These are phyloP conservation scores for Salvator merianae DNA, from an alignment of 2,113 vertebrate species.

Conservation along the genomic window DNA sequence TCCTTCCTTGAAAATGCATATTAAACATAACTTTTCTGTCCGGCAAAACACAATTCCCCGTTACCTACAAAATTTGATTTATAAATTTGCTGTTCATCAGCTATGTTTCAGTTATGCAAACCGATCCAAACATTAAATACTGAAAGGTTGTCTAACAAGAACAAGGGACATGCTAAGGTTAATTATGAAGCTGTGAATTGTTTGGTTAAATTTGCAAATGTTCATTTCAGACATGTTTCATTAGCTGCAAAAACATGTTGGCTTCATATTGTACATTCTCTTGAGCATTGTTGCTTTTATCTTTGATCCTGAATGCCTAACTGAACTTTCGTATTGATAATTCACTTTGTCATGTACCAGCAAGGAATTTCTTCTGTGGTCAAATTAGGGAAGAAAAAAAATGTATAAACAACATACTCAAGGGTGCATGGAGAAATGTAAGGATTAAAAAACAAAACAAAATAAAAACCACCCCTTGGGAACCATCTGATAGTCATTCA, in stretches of 20 bases:
- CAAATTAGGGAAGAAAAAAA: conserved; percentile 5
- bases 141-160: not conserved
- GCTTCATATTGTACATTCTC: conserved; percentile 15
- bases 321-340: conserved; percentile 10
- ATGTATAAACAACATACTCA: conserved; percentile 14
- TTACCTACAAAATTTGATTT: not conserved
- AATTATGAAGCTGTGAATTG: not conserved
- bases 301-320: conserved; percentile 19
- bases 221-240: not conserved
- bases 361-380: conserved; percentile 42
- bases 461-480: not conserved
- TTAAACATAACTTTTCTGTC: not conserved
- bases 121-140: not conserved
- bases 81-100: not conserved
- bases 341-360: conserved; percentile 27
- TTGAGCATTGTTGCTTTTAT: conserved; percentile 35
- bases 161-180: not conserved
- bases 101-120: too few relatives aligned
- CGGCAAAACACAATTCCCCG: not conserved
- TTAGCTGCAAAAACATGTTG: not conserved
- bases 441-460: not conserved
- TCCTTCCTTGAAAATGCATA: too few relatives aligned
- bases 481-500: conserved; percentile 30
- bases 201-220: not conserved
- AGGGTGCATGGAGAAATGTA: conserved; percentile 4